Conservation (phyloP, 1,140 invertebrate species). For the Cydia splendana region DNA sequence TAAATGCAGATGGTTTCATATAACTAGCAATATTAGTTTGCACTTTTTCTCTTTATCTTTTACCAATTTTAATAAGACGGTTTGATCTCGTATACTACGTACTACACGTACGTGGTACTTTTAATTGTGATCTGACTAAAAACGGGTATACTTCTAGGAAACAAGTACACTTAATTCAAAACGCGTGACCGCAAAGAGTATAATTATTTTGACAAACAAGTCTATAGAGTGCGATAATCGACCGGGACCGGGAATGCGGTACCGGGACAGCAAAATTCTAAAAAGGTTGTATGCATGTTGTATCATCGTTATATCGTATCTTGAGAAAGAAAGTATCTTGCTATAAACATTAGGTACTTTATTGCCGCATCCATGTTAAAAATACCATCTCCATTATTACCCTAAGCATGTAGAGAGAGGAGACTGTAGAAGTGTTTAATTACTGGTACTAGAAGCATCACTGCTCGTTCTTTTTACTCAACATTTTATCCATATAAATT, state of each 20-base stretch:
- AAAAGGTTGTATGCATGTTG: no score
- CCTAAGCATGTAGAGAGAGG: neutral
- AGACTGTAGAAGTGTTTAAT: neutral
- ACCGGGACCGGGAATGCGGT: no score
- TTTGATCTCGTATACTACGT: no score
- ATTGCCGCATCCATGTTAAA: neutral
- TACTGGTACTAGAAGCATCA: neutral
- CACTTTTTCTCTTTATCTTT: neutral
- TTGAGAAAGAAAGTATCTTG: no score
- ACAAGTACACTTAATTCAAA: no score
- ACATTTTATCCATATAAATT: neutral
- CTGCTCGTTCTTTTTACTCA: neutral
- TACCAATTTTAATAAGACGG: neutral
- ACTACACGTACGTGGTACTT: no score
- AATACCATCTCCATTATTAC: neutral
- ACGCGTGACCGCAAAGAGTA: no score
- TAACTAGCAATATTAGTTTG: no score
- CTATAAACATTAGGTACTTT: neutral
- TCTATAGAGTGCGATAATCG: neutral
- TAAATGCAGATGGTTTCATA: neutral
- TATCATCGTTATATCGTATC: no score
- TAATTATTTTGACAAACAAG: no score
- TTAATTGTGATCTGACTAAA: neutral
- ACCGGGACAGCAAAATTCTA: no score
- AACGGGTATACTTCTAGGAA: no score